phyloP scores from a whole-genome alignment of 2,113 vertebrate genomes.

The Ctenomys sociabilis region DNA sequence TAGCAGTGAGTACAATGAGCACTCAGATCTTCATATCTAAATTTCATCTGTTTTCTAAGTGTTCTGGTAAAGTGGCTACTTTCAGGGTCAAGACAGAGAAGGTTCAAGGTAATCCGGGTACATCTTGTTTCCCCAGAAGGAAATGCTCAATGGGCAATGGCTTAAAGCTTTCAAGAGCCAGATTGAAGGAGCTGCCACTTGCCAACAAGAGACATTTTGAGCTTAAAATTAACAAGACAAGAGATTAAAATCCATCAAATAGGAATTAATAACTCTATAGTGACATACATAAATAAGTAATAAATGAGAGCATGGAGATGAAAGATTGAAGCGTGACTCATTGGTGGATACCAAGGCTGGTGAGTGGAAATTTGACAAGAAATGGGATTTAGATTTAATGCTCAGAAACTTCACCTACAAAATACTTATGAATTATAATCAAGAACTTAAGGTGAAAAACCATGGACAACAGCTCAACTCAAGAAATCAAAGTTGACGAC shows the following conservation, averaged over 20 bases:
- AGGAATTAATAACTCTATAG: not conserved
- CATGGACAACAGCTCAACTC: not conserved
- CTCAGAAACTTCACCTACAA: not conserved
- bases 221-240: not conserved
- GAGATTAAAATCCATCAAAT: not conserved
- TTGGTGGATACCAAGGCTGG: not conserved
- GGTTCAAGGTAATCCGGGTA: not conserved
- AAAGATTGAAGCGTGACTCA: not conserved
- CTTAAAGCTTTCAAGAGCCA: not conserved
- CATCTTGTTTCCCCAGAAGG: not conserved
- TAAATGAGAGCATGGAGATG: not conserved
- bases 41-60: not conserved
- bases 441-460: not conserved
- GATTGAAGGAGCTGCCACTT: not conserved
- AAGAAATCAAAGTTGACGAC: not conserved
- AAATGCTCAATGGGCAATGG: not conserved
- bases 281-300: not conserved
- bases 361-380: not conserved
- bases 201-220: not conserved
- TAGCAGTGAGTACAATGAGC: not conserved
- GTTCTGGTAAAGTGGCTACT: not conserved
- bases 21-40: conserved; percentile 2
- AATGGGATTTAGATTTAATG: not conserved
- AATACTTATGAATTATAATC: not conserved
- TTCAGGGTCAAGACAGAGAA: not conserved